phyloP scores from a whole-genome alignment of 2,113 vertebrate species.

The Tautogolabrus adspersus region DNA sequence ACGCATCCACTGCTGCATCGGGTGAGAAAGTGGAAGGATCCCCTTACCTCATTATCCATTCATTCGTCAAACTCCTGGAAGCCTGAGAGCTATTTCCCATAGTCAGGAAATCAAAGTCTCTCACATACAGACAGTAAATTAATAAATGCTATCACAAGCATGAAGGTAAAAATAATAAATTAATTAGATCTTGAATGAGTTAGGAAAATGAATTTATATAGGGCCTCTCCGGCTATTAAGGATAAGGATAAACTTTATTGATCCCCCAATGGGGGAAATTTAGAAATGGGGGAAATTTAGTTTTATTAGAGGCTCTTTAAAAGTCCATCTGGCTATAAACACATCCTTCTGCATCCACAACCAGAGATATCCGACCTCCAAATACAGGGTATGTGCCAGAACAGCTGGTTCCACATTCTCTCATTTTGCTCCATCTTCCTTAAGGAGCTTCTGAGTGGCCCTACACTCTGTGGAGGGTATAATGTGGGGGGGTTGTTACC shows the following conservation, averaged over 20 bases:
- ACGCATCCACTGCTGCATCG: constrained; percentile 34
- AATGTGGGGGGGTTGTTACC: constrained; percentile 48
- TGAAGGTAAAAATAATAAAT: constrained; percentile 28
- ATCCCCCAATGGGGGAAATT: no score
- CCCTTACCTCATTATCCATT: constrained; percentile 53
- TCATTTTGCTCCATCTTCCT: constrained; percentile 42
- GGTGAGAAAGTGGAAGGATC: constrained; percentile 53
- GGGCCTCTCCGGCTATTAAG: constrained; percentile 18
- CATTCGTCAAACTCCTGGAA: constrained; percentile 43
- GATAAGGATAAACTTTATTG: no score
- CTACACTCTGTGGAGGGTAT: constrained; percentile 32
- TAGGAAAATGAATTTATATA: neutral
- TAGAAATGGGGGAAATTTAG: no score
- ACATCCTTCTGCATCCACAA: constrained; percentile 1
- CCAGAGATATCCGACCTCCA: constrained; percentile 13
- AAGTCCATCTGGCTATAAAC: constrained; percentile 24
- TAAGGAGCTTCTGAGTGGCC: constrained; percentile 53
- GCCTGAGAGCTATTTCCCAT: constrained; percentile 39
- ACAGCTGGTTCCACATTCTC: constrained; percentile 37
- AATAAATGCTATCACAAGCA: neutral
- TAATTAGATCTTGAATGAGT: constrained; percentile 15
- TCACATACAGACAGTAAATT: neutral
- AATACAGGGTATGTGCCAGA: constrained; percentile 17
- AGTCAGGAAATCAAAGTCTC: constrained; percentile 22
- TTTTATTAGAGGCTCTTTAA: constrained; percentile 37